Evolutionary conservation across 2,113 vertebrate genomes (phyloP).

Genomic region (Cariama cristata): DNA sequence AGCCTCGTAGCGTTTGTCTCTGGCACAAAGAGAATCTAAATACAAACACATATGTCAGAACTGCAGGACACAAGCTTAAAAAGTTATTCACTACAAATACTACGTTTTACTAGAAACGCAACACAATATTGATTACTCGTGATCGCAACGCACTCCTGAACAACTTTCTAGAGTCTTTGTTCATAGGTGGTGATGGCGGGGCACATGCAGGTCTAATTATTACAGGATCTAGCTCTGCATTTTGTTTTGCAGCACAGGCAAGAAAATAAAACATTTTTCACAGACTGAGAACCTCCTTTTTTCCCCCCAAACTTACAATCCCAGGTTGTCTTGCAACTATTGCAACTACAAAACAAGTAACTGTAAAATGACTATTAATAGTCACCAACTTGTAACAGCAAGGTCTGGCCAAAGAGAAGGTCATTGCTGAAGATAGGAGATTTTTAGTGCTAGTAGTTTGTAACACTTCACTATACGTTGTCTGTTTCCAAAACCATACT

Average conservation of each 20-base stretch:
- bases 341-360: not conserved
- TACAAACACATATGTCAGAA: not conserved
- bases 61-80: not conserved
- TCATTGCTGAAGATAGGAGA: not conserved
- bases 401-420: not conserved
- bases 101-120: not conserved
- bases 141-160: not conserved
- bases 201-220: not conserved
- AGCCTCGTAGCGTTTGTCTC: slow-evolving; percentile 73
- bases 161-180: not conserved
- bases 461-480: not conserved
- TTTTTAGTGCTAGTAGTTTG: not conserved
- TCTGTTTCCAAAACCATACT: not conserved
- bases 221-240: not conserved
- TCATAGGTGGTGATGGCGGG: not conserved
- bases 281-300: not conserved
- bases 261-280: not conserved
- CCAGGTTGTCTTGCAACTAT: not conserved
- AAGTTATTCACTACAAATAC: not conserved
- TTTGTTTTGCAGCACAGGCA: not conserved
- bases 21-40: slow-evolving; percentile 92
- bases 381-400: not conserved
- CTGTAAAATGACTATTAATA: not conserved
- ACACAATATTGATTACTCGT: not conserved
- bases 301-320: not conserved